Percentiles rank a stretch among this genome's conserved stretches.
phyloP scores from a whole-genome alignment of 2,113 vertebrate species.

The Chascanopsetta lugubris region DNA sequence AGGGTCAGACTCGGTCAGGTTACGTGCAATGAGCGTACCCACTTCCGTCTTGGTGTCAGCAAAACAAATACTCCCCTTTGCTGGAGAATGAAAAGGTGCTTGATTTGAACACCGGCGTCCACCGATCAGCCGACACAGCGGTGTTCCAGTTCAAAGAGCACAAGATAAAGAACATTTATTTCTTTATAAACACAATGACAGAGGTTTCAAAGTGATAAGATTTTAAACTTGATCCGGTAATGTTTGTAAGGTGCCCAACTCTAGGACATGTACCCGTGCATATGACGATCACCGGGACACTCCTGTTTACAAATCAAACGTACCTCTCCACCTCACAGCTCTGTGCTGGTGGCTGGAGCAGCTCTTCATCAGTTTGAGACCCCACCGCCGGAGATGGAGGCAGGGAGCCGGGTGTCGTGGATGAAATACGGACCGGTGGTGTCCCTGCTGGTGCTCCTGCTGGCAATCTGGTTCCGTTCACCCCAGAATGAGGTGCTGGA shows the following conservation, averaged over 20 bases:
- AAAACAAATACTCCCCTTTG: constrained; percentile 44
- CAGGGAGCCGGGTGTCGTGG: constrained; percentile 50
- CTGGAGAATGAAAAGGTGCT: not conserved
- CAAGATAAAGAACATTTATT: not conserved
- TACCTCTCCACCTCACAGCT: fast-evolving
- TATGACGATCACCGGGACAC: constrained; percentile 16
- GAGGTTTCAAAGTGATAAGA: too few species aligned
- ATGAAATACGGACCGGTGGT: constrained; percentile 76
- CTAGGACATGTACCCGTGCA: too few species aligned
- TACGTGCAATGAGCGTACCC: fast-evolving
- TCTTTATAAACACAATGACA: too few species aligned
- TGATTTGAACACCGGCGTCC: not conserved
- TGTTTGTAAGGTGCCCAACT: too few species aligned
- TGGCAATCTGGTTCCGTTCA: constrained; percentile 79
- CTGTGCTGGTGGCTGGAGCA: not conserved
- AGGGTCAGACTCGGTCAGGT: not conserved
- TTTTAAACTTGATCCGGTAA: too few species aligned
- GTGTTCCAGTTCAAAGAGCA: not conserved
- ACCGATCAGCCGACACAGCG: not conserved
- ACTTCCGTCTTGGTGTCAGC: constrained; percentile 59
- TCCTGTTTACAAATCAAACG: not conserved
- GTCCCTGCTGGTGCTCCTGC: constrained; percentile 74
- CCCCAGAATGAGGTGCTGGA: constrained; percentile 70
- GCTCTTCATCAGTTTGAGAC: not conserved
- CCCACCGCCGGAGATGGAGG: constrained; percentile 54